Evolutionary conservation across 2,797 vertebrate genomes (phyloP).

Genomic region (Peromyscus aztecus): DNA sequence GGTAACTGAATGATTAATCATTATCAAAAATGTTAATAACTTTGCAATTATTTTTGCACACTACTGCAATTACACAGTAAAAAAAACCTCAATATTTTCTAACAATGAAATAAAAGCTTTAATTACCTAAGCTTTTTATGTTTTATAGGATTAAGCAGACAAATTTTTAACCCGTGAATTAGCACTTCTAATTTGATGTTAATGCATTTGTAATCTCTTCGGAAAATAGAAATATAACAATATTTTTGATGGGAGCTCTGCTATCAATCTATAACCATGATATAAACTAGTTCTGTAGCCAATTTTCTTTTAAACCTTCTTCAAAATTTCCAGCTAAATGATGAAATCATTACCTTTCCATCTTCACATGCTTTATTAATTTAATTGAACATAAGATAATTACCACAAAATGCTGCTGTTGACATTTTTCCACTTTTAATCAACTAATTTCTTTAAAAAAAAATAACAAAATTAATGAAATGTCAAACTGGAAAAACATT

Average conservation of each 20-base stretch:
- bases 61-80: slow-evolving; percentile 32
- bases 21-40: slow-evolving; percentile 21
- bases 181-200: slow-evolving; percentile 42
- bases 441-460: slow-evolving; percentile 58
- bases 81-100: slow-evolving; percentile 43
- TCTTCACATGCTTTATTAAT: slow-evolving; percentile 55
- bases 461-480: slow-evolving; percentile 64
- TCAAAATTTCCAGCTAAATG: slow-evolving; percentile 31
- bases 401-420: slow-evolving; percentile 18
- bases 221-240: slow-evolving; percentile 39
- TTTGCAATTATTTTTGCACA: slow-evolving; percentile 16
- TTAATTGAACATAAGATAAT: slow-evolving; percentile 65
- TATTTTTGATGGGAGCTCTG: neutral
- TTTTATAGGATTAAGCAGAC: neutral
- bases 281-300: neutral
- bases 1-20: slow-evolving; percentile 35
- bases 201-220: slow-evolving; percentile 1
- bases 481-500: slow-evolving; percentile 56
- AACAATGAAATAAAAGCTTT: slow-evolving; percentile 30
- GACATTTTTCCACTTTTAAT: slow-evolving; percentile 61
- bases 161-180: slow-evolving; percentile 41
- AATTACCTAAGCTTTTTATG: neutral
- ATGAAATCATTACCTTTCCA: slow-evolving; percentile 47
- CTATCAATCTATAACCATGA: neutral
- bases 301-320: slow-evolving; percentile 52